Base-by-base conservation (phyloP, 1,140 invertebrate species). In the Pogonognathellus flavescens region DNA sequence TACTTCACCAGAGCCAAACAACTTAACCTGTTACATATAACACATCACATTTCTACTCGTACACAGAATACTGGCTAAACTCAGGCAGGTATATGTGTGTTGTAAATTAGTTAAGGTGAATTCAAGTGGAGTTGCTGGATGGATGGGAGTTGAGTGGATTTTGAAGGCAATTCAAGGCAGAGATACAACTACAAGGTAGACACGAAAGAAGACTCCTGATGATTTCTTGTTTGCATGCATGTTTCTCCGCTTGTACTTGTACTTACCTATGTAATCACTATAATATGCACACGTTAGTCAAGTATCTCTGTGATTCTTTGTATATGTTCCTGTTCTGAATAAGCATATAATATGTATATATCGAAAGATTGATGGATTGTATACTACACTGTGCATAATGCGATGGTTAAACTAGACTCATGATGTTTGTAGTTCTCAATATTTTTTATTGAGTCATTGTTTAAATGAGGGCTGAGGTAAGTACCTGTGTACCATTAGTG, bases 161-260 rank as follows among this genome's bases (percentile, higher is more conserved):
- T n/a, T 25, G 62, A 20, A 66, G 62, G 3, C 59, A 20, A 22
- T 66, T 22, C 20, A 14, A 66, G 62, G 22, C 18, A 20, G 22
- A 18, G 14, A 76, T 10, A 31, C 70, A 50, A 76, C 53, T 49
- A 50, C 70, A 50, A 76, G 25, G 25, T 31, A 76, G 70, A 76
- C 62, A 76, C 49, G 25, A 76, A 76, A 41, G 13, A 50, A 76
- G 70, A 76, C 70, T 49, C 22, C 66, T 31, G 70, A 76, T 76
- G 70, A 50, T 76, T 76, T 76, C 70, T 76, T 76, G 70, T 76
- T 76, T 76, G 70, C 70, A 76, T 76, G 70, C 41, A 76, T 76
- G 70, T 76, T 76, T 76, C 70, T 31, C 70, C n/a, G 70, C 16
- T 76, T 49, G 14, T 76, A 22, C 62, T 22, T 70, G 22, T 72